These are phyloP conservation scores for Chesias legatella DNA, from an alignment of 2,888 invertebrate species.

Conservation along the genomic window DNA sequence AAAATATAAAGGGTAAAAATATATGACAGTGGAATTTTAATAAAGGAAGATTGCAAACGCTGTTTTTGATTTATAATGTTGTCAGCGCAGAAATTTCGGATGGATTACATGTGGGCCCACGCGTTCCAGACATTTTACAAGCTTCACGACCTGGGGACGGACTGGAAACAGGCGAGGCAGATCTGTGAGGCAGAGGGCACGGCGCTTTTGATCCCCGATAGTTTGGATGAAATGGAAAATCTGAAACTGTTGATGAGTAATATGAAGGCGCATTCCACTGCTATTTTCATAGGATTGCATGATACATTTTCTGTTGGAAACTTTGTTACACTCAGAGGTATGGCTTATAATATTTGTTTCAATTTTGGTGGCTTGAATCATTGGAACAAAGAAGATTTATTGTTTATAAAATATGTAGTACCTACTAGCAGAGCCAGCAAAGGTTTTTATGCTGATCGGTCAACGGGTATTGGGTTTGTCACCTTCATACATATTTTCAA, in stretches of 20 bases:
- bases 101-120: slow-evolving; percentile 53
- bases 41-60: slow-evolving; percentile 11
- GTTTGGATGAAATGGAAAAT: slow-evolving; percentile 48
- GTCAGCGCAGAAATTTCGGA: slow-evolving; percentile 47
- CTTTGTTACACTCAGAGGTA: slow-evolving; percentile 47
- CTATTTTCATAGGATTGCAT: slow-evolving; percentile 48
- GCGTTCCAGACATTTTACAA: slow-evolving; percentile 47
- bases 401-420: too few relatives aligned
- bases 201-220: slow-evolving; percentile 41
- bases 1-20: slow-evolving; percentile 25
- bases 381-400: too few relatives aligned
- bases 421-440: too few relatives aligned
- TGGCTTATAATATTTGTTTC: background rate
- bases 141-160: slow-evolving; percentile 46
- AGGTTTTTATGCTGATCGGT: too few relatives aligned
- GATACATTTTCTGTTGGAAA: slow-evolving; percentile 46
- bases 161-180: slow-evolving; percentile 48
- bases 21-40: slow-evolving; percentile 22
- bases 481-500: too few relatives aligned
- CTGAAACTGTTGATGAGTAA: slow-evolving; percentile 49
- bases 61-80: slow-evolving; percentile 21
- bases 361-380: too few relatives aligned
- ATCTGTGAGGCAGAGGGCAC: slow-evolving; percentile 52
- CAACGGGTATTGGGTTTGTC: too few relatives aligned
- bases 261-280: slow-evolving; percentile 50